Evolutionary conservation across 2,797 vertebrate species (phyloP).

Genomic region (Arrhamphus sclerolepis): DNA sequence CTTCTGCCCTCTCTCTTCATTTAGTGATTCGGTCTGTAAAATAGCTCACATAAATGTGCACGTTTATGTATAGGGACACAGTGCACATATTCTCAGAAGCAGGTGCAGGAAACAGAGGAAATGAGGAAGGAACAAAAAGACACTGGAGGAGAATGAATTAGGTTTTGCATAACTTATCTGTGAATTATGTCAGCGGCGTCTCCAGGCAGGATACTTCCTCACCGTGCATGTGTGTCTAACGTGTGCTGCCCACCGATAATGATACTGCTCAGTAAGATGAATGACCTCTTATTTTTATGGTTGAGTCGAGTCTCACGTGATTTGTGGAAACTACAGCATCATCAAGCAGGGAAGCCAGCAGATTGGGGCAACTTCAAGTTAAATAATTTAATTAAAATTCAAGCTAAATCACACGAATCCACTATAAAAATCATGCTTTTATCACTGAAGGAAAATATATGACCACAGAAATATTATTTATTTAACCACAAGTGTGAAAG

Average conservation of each 20-base stretch:
- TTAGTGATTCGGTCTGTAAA: conserved; percentile 54
- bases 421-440: background rate
- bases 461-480: too few relatives aligned
- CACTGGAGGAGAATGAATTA: conserved; percentile 42
- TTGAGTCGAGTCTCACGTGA: conserved; percentile 32
- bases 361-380: background rate
- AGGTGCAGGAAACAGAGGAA: conserved; percentile 32
- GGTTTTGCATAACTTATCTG: conserved; percentile 58
- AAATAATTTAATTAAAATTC: background rate
- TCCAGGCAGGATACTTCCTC: conserved; percentile 46
- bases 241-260: conserved; percentile 45
- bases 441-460: background rate
- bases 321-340: conserved; percentile 32
- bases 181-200: conserved; percentile 53
- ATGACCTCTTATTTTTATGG: conserved; percentile 51
- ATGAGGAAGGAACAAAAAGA: conserved; percentile 18
- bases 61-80: conserved; percentile 36
- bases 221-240: conserved; percentile 27
- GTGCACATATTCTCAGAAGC: conserved; percentile 31
- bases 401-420: background rate
- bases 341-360: conserved; percentile 13
- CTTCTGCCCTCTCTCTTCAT: conserved; percentile 51
- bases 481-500: too few relatives aligned
- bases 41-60: conserved; percentile 68
- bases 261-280: conserved; percentile 57